Evolutionary conservation across 1,140 invertebrate species (phyloP), one percentile per base, ranked within the genome.

Genomic region (Helicoverpa armigera): DNA sequence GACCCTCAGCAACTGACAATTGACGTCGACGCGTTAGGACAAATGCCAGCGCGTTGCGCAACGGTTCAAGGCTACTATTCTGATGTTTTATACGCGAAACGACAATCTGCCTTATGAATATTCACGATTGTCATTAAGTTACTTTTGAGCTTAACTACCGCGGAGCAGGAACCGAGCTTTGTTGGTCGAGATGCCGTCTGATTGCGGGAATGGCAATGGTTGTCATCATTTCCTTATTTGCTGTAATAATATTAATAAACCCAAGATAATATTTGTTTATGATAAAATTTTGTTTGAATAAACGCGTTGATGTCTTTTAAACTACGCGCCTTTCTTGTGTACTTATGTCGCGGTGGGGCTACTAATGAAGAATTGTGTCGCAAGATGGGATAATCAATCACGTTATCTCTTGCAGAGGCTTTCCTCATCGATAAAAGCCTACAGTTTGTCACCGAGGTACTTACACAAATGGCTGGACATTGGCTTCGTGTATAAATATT

Each of bases 1-100:
- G 35, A 79, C 82, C 75, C 79, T 83, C 70, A 23, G 73, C 60
- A 63, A 80, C 63, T 79, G 60, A 83, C 74, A 83, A 82, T 82
- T 87, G 82, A 85, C 83, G 83, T 84, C 72, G 70, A 79, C 63
- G 53, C 74, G 74, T 78, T 77, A 75, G 84, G 84, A 85, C 87
- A 90, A 91, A 91, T 89, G 89, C 83, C 86, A 83, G 54, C 58
- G 23, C 31, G 69, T 89, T 91, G 83, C 87, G 88, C 87, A 89
- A 89, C 83, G 82, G 89, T 88, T 91, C 89, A 91, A 91, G 89
- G 89, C 86, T 90, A 87, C 80, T 63, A 79, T 72, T 67, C n/a
- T 31, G 56, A 85, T 82, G 79, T 83, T 85, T 84, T 79, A 83
- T 82, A 83, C 60, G 53, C 63, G 51, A 76, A 80, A 77, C 77